phyloP scores from a whole-genome alignment of 2,797 vertebrate genomes.

The Rhynchotus rufescens region DNA sequence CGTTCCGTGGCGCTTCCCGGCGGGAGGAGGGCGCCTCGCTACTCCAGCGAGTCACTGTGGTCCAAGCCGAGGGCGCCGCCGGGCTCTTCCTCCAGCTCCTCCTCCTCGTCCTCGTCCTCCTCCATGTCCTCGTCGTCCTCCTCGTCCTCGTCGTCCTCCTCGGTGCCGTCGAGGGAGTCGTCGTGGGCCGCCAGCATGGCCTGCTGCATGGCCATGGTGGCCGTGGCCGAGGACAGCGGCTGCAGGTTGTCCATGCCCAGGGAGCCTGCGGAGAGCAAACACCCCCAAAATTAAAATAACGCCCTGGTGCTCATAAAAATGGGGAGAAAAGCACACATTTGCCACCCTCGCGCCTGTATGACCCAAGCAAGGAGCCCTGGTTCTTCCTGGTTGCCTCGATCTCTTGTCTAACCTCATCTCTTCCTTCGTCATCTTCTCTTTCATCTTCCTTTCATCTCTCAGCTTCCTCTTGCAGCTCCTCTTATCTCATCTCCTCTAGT shows the following conservation, averaged over 20 bases:
- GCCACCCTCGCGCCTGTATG: neutral
- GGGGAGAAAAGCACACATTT: neutral
- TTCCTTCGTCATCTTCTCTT: neutral
- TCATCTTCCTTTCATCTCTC: too few relatives aligned
- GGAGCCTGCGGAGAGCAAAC: conserved; percentile 78
- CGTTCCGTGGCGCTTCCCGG: neutral
- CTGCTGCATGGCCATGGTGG: conserved; percentile 97
- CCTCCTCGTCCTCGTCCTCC: conserved; percentile 84
- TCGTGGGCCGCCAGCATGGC: conserved; percentile 93
- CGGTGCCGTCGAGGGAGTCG: conserved; percentile 94
- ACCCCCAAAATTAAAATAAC: neutral
- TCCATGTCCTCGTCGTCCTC: conserved; percentile 79
- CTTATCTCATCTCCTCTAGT: too few relatives aligned
- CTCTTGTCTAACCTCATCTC: neutral
- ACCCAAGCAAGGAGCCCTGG: neutral
- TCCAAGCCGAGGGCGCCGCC: conserved; percentile 91
- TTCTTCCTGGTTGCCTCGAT: neutral
- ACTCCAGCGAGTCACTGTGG: conserved; percentile 93
- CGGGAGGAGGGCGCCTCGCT: conserved; percentile 9
- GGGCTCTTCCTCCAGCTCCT: conserved; percentile 83
- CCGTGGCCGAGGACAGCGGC: conserved; percentile 92
- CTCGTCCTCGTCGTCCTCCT: conserved; percentile 94
- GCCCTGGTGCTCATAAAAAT: neutral
- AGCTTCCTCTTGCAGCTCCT: neutral
- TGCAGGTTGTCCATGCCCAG: conserved; percentile 94